Conservation (phyloP, 2,888 invertebrate species). For the Volucella inflata region DNA sequence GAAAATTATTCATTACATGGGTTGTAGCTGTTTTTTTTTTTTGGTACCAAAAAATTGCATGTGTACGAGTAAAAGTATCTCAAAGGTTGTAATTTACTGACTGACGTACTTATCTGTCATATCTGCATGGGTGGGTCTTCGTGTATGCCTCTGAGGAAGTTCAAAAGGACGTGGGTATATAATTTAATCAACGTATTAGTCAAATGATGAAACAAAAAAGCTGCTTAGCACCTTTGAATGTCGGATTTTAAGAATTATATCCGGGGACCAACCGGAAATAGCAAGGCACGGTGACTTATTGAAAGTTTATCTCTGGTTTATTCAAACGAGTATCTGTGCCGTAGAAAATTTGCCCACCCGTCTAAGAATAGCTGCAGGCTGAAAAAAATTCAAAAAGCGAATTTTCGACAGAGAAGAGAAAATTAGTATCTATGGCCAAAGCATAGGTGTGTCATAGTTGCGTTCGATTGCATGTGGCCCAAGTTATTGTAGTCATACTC, state of each 20-base stretch:
- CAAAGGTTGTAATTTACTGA: conserved; percentile 40
- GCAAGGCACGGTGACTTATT: conserved; percentile 19
- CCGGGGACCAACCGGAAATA: conserved; percentile 53
- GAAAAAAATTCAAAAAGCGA: neutral
- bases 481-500: too few species aligned
- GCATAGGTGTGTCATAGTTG: conserved; percentile 40
- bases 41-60: neutral
- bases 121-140: conserved; percentile 16
- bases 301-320: conserved; percentile 12
- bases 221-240: conserved; percentile 34
- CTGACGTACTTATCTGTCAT: neutral
- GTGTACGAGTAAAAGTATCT: conserved; percentile 9
- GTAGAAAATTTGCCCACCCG: conserved; percentile 24
- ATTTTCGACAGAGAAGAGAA: neutral
- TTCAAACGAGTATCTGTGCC: conserved; percentile 1
- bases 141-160: conserved; percentile 55
- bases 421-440: neutral
- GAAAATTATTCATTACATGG: conserved; percentile 45
- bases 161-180: conserved; percentile 51
- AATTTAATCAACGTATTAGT: conserved; percentile 44
- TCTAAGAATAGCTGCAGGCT: conserved; percentile 43
- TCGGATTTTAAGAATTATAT: conserved; percentile 31
- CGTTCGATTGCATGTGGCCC: conserved; percentile 33
- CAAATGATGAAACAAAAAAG: conserved; percentile 29
- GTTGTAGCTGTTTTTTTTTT: conserved; percentile 11